These are phyloP conservation scores for Camponotus fellah DNA, from an alignment of 2,888 invertebrate genomes.

Conservation along the genomic window DNA sequence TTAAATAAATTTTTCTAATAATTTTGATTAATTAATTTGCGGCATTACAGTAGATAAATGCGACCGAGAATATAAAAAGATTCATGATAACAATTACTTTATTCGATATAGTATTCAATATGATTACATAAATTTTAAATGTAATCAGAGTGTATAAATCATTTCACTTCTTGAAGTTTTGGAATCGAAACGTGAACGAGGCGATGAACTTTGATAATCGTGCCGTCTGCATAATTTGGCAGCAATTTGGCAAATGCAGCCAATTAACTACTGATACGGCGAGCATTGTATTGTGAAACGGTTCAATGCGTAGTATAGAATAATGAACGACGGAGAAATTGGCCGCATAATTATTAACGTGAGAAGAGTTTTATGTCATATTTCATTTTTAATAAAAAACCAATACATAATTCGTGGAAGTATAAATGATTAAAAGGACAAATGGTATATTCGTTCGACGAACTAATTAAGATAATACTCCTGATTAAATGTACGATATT, in stretches of 20 bases:
- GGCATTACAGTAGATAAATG: background rate
- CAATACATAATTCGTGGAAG: background rate
- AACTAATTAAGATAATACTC: background rate
- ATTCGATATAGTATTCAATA: background rate
- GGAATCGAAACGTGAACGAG: background rate
- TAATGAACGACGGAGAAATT: background rate
- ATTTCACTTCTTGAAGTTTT: conserved; percentile 10
- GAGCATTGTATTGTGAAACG: background rate
- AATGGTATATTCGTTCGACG: background rate
- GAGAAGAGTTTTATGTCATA: background rate
- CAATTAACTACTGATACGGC: conserved; percentile 29
- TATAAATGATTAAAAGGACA: background rate
- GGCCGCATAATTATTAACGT: background rate
- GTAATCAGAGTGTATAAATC: conserved; percentile 6
- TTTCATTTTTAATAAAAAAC: background rate
- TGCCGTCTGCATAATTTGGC: conserved; percentile 37
- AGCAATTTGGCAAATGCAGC: conserved; percentile 40
- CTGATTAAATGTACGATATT: background rate
- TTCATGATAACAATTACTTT: background rate
- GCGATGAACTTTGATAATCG: conserved; percentile 26
- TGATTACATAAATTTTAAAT: background rate
- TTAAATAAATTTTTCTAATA: background rate
- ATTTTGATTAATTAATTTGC: background rate
- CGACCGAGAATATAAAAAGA: background rate
- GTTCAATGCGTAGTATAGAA: conserved; percentile 4